Conservation (phyloP, 2,113 vertebrate species). For the Pygoscelis antarcticus region DNA sequence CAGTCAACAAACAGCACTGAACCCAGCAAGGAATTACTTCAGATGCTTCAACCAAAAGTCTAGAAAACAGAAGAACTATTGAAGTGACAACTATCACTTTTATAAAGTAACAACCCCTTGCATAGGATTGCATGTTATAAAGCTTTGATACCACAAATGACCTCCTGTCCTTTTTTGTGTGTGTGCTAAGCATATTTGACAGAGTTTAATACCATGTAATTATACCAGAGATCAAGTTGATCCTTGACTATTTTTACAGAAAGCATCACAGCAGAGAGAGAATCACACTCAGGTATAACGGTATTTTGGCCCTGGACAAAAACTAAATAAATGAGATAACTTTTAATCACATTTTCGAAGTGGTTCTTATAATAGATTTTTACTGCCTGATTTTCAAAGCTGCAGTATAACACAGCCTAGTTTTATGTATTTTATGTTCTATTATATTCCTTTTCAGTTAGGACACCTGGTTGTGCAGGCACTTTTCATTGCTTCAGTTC, state of each 20-base stretch:
- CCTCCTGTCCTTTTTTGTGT: background rate
- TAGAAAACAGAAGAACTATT: background rate
- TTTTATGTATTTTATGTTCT: background rate
- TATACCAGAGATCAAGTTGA: background rate
- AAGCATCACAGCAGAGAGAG: background rate
- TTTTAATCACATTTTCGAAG: background rate
- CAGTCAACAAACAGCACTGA: conserved; percentile 26
- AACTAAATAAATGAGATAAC: background rate
- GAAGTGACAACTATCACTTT: background rate
- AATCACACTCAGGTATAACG: background rate
- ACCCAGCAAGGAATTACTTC: conserved; percentile 26
- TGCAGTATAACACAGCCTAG: background rate
- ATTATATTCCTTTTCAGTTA: background rate
- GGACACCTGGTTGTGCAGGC: background rate
- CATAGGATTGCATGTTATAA: background rate
- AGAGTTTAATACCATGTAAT: background rate
- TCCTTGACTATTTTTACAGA: background rate
- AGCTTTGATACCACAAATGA: background rate
- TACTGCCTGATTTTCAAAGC: background rate
- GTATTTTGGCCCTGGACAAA: background rate
- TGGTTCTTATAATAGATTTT: background rate
- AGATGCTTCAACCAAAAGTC: conserved; percentile 21
- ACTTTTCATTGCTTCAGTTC: background rate
- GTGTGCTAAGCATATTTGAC: background rate
- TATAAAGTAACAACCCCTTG: background rate